These are phyloP conservation scores for Bothrops jararaca DNA, from an alignment of 2,113 vertebrate genomes.

Conservation along the genomic window DNA sequence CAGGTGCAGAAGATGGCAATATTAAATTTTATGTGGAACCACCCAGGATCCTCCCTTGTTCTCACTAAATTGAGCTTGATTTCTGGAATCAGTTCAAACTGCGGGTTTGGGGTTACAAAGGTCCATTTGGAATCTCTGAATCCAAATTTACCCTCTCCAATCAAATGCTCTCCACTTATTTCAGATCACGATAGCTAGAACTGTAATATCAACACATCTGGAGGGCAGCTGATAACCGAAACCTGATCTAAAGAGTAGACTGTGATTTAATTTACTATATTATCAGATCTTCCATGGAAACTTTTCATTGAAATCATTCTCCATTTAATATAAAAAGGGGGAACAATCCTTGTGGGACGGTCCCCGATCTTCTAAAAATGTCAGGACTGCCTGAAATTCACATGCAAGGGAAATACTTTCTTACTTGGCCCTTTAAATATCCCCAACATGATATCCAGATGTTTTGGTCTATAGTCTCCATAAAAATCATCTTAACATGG, in stretches of 20 bases:
- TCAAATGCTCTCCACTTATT: background rate
- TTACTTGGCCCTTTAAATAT: background rate
- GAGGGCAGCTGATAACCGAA: background rate
- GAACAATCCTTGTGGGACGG: background rate
- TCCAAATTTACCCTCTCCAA: background rate
- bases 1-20: background rate
- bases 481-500: background rate
- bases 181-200: background rate
- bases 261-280: background rate
- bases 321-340: background rate
- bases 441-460: background rate
- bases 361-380: background rate
- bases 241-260: background rate
- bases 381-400: background rate
- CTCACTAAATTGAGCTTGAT: background rate
- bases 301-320: background rate
- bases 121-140: background rate
- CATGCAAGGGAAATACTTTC: background rate
- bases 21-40: background rate
- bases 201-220: background rate
- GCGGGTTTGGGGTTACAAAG: background rate
- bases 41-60: background rate
- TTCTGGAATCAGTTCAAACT: background rate
- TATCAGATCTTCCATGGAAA: background rate
- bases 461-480: background rate